phyloP scores from a whole-genome alignment of 2,797 vertebrate genomes.

The Lophius americanus region DNA sequence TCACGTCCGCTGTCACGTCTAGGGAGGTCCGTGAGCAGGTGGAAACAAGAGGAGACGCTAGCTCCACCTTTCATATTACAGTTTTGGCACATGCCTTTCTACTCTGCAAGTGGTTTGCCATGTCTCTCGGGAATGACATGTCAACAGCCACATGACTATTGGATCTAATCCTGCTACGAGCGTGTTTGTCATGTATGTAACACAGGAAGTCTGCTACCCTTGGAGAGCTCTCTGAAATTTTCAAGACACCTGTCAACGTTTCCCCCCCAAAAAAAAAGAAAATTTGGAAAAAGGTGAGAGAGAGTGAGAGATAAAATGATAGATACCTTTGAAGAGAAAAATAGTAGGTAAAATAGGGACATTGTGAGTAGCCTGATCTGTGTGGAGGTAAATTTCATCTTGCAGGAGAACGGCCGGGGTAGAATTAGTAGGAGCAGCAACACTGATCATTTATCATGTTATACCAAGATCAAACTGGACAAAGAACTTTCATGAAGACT shows the following conservation, averaged over 20 bases:
- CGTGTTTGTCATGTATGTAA: constrained; percentile 50
- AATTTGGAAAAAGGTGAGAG: not conserved
- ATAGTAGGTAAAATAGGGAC: constrained; percentile 12
- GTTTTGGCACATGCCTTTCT: constrained; percentile 3
- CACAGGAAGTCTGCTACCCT: constrained; percentile 40
- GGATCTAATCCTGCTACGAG: constrained; percentile 45
- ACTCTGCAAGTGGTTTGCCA: constrained; percentile 22
- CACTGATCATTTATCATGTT: constrained; percentile 66
- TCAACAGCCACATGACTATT: constrained; percentile 59
- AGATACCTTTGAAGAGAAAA: constrained; percentile 36
- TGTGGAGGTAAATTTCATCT: constrained; percentile 51
- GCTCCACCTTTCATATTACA: constrained; percentile 33
- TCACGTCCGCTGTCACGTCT: constrained; percentile 1
- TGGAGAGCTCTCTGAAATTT: constrained; percentile 49
- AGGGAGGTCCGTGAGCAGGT: constrained; percentile 39
- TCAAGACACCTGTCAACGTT: constrained; percentile 50
- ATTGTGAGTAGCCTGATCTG: constrained; percentile 41
- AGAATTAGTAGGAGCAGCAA: constrained; percentile 55
- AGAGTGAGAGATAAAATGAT: not conserved
- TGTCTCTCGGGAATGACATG: constrained; percentile 50
- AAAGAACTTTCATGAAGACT: constrained; percentile 64
- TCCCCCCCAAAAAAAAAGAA: constrained; percentile 14
- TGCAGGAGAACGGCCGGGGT: constrained; percentile 42
- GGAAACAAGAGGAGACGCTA: constrained; percentile 21
- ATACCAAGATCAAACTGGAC: constrained; percentile 71